Conservation (phyloP, 2,113 vertebrate genomes). For the Gymnarchus niloticus region DNA sequence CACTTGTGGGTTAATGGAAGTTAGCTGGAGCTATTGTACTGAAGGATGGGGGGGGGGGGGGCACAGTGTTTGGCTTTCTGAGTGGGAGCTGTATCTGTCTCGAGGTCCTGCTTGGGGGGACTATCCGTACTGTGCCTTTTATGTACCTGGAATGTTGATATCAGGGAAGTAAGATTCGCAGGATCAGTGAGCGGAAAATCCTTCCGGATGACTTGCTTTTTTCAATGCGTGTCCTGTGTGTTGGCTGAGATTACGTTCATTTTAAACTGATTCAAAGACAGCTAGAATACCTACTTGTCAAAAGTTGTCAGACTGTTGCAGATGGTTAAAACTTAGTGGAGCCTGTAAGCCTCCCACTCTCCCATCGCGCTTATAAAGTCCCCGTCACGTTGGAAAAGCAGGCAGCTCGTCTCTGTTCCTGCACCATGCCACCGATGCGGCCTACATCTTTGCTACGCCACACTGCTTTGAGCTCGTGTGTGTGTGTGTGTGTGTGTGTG, state of each 20-base stretch:
- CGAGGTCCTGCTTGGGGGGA: neutral
- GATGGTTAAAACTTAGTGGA: neutral
- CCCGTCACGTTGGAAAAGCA: neutral
- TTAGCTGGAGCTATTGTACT: too few relatives aligned
- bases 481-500: too few relatives aligned
- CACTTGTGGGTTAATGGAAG: too few relatives aligned
- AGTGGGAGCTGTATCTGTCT: too few relatives aligned
- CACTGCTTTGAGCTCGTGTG: too few relatives aligned
- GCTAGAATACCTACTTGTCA: neutral
- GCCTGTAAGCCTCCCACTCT: neutral
- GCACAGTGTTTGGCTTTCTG: too few relatives aligned
- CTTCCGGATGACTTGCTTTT: neutral
- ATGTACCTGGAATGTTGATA: neutral
- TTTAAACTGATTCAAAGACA: neutral
- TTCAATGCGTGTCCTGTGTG: too few relatives aligned
- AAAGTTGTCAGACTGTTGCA: neutral
- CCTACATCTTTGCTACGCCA: too few relatives aligned
- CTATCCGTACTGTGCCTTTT: neutral
- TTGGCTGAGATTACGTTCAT: neutral
- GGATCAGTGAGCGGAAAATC: neutral
- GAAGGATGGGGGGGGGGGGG: too few relatives aligned
- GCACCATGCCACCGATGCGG: too few relatives aligned
- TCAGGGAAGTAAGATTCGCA: neutral
- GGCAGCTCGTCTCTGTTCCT: neutral
- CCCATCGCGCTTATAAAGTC: neutral